Evolutionary conservation across 2,888 invertebrate genomes (phyloP).

Genomic region (Ectemnius continuus): DNA sequence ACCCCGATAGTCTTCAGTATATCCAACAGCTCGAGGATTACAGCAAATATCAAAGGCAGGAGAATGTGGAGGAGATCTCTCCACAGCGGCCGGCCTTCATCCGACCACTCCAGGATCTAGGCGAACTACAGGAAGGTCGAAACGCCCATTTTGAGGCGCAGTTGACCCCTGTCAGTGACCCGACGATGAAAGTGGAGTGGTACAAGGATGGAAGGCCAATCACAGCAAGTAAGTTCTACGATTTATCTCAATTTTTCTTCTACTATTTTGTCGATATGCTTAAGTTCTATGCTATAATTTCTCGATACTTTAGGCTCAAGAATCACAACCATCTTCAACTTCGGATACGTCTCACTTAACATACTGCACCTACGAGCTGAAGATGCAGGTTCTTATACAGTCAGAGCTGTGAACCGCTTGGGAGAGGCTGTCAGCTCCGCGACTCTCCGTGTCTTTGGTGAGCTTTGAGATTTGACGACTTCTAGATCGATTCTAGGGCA

Average conservation of each 20-base stretch:
- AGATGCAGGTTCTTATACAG: constrained; percentile 97
- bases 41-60: constrained; percentile 90
- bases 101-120: constrained; percentile 90
- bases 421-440: constrained; percentile 94
- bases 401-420: constrained; percentile 92
- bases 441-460: constrained; percentile 85
- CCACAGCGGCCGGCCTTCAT: constrained; percentile 92
- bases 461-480: constrained; percentile 14
- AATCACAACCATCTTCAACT: constrained; percentile 98
- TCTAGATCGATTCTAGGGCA: background rate
- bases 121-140: constrained; percentile 92
- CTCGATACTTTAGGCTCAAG: constrained; percentile 82
- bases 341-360: constrained; percentile 99
- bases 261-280: background rate
- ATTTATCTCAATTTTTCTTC: too few relatives aligned
- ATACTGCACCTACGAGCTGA: constrained; percentile 99
- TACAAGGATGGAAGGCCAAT: constrained; percentile 96
- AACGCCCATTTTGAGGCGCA: constrained; percentile 97
- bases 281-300: background rate
- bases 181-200: constrained; percentile 97
- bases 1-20: constrained; percentile 94
- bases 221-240: constrained; percentile 86
- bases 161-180: constrained; percentile 94
- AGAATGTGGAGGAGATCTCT: constrained; percentile 89
- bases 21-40: constrained; percentile 95